Base-by-base conservation (phyloP, 2,888 invertebrate species). In the Pristionchus arcanus region DNA sequence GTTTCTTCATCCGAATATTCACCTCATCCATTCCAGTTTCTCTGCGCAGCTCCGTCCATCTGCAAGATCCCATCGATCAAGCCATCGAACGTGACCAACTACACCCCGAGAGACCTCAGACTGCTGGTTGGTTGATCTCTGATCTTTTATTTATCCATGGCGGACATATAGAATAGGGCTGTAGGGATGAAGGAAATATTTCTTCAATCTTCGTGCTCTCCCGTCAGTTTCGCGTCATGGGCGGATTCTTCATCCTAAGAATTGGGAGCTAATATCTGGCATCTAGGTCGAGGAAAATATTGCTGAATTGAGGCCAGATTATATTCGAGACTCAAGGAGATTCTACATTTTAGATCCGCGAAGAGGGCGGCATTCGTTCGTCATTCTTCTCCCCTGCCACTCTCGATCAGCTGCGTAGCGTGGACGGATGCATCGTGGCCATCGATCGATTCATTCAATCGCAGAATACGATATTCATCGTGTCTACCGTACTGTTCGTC, bases 41-140 rank as follows among this genome's bases (percentile, higher is more conserved):
- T 85, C 59, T 85, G 84, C 25, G 59, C 31, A 7, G 28, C 59
- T 85, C 84, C 84, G 0, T 85, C 55, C 31, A 31, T 85, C 49
- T 85, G 84, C 28, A 25, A 21, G n/a, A n/a, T 71, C 4, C 19
- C n/a, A 13, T 11, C 31, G 13, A 21, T 15, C 42, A 42, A 77
- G 81, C 21, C 49, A 49, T 9, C 13, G 5, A 81, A 81, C 28
- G 49, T 53, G 42, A n/a, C 81, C 28, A 16, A 13, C 28, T 81
- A 81, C 28, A 15, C 49, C 5, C 42, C 28, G 15, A 53, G 11
- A 13, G 81, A 81, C 28, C 81, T 81, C 49, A 49, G 81, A 16
- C n/a, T 81, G 3, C 16, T 81, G 49, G 81, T 81, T 5, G 28
- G 81, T 25, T 59, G 16, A 34, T 34, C 37, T 37, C 34, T 37